Base-by-base conservation (phyloP, 2,113 vertebrate genomes). In the Orycteropus afer region DNA sequence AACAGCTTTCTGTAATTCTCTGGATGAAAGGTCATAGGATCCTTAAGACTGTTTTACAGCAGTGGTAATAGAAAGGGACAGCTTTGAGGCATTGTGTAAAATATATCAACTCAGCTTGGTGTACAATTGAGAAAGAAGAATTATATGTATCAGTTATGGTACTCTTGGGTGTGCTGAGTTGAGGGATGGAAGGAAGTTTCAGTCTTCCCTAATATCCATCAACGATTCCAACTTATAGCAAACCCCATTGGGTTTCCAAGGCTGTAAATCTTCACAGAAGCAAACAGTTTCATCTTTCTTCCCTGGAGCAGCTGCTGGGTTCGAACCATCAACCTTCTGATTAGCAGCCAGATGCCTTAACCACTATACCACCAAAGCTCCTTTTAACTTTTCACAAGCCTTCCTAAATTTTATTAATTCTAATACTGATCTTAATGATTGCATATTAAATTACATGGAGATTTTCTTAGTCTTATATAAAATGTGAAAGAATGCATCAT, bases 121-220 rank as follows among this genome's bases (percentile, higher is more conserved):
- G 73, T 92, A 86, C 76, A 90, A 96, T 61, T 86, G 85, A 55
- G 40, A 89, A 59, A 96, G 49, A 92, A 82, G 34, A 90, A 61
- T 83, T 69, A 47, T 7, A 22, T 55, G 27, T 90, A 73, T 45
- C 84, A 27, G 5, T 83, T 45, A 89, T 47, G 83, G 59, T 81
- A 25, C 22, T 61, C 71, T 20, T 22, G 27, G 2, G 18, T 86
- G 9, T 45, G n/a, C 9, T 77, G 5, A 17, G 40, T 34, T 86
- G 49, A 81, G 63, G 15, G n/a, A 14, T 47, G 10, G 29, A 22
- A 45, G 29, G 37, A 55, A 13, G 27, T 42, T 12, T 57, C 18
- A 73, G 1, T 17, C 49, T 27, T 7, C 76, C 1, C 3, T 76
- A 47, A 42, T 37, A 63, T 37, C 15, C 11, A 61, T 37, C 42